These are phyloP conservation scores for Plagiodera versicolora DNA, from an alignment of 2,888 invertebrate species.

Conservation along the genomic window DNA sequence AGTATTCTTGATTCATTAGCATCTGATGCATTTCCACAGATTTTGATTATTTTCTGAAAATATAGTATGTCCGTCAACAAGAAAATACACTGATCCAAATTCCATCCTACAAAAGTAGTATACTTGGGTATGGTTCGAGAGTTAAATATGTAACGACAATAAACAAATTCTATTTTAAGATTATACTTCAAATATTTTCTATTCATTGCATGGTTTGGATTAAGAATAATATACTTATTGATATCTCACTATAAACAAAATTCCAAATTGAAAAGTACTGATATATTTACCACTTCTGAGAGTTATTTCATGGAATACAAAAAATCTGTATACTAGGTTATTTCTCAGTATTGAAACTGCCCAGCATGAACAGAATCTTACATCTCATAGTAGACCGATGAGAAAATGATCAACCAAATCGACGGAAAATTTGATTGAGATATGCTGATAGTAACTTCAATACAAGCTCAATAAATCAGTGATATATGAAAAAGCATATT, in stretches of 20 bases:
- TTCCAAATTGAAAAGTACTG: constrained; percentile 24
- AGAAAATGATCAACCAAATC: no score
- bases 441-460: no score
- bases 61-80: no score
- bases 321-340: background rate
- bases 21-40: no score
- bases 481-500: no score
- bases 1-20: no score
- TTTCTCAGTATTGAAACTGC: no score
- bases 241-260: constrained; percentile 29
- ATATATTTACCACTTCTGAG: constrained; percentile 24
- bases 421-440: no score
- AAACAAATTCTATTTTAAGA: constrained; percentile 40
- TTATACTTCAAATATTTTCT: constrained; percentile 40
- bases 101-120: background rate
- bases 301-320: constrained; percentile 9
- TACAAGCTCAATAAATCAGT: no score
- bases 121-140: constrained; percentile 6
- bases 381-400: no score
- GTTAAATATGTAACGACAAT: constrained; percentile 40
- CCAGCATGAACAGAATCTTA: no score
- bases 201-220: constrained; percentile 34
- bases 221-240: constrained; percentile 36
- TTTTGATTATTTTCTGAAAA: no score
- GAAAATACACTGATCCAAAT: background rate